Evolutionary conservation across 2,888 invertebrate genomes (phyloP), one percentile per base, ranked within the genome.

Genomic region (Lordiphosa andalusiaca): DNA sequence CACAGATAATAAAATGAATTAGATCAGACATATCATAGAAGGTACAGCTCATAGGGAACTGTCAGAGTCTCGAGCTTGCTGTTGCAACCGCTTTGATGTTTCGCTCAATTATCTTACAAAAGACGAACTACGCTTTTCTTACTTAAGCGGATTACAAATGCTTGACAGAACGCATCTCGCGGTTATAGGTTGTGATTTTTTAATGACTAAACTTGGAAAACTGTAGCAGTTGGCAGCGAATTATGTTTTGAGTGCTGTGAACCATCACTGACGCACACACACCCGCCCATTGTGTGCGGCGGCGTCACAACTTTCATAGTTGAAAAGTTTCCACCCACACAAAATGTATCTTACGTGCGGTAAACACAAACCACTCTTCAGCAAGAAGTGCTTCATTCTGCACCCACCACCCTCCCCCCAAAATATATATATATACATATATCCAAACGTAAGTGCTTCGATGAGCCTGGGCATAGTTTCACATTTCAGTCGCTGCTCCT

Each of bases 391-490:
- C 55, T 53, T 65, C 51, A 56, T 62, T 71, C 60, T 52, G n/a
- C n/a, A n/a, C n/a, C n/a, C n/a, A n/a, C n/a, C n/a, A n/a, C n/a
- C 62, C 48, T 30, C 30, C 57, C 33, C 30, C 57, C 33, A 25
- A 60, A 63, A 59, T 38, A 59, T 42, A 60, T 53, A 47, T 50
- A 41, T 36, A 60, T 53, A 47, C 48, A 41, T 36, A 33, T 40
- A 51, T 33, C 21, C 12, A 12, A 47, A 33, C 46, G n/a, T 35
- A 74, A 54, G 53, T 56, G 69, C 61, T 67, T 63, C 55, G 53
- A 62, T 57, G 53, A 66, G 42, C 47, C 44, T 33, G 21, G 33
- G 68, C 66, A 75, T 72, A 68, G 53, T 59, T 75, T 65, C 30
- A 49, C 35, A 53, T 71, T 69, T 65, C 49, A 48, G 48, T 37